Evolutionary conservation across 2,797 vertebrate species (phyloP).

Genomic region (Catharus ustulatus): DNA sequence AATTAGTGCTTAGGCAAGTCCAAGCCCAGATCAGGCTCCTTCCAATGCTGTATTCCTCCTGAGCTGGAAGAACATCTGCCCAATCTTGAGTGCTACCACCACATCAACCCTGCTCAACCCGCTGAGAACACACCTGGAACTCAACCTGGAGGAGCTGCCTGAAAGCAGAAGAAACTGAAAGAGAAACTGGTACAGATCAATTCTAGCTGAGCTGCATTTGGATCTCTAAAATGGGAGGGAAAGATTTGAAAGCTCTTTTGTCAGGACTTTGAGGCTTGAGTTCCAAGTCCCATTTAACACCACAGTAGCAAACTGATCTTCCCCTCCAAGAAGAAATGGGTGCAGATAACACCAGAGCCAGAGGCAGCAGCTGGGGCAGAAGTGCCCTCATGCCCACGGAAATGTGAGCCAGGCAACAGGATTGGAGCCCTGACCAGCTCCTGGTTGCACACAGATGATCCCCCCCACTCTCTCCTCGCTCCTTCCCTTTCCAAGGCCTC

Average conservation of each 20-base stretch:
- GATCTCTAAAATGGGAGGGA: background rate
- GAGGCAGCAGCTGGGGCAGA: background rate
- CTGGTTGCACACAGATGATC: background rate
- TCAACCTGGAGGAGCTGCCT: background rate
- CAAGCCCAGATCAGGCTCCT: background rate
- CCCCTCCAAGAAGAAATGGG: background rate
- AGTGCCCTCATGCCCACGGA: background rate
- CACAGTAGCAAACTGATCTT: background rate
- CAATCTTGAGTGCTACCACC: background rate
- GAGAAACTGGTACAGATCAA: background rate
- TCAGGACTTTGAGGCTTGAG: background rate
- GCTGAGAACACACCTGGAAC: background rate
- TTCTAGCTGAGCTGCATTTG: background rate
- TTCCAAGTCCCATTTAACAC: background rate
- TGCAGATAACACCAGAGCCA: background rate
- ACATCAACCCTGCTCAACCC: background rate
- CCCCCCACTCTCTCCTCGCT: background rate
- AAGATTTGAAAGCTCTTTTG: background rate
- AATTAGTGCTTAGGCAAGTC: conserved; percentile 43
- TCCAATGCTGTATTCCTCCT: background rate
- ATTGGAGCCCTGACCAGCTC: background rate
- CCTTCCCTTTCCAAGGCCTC: background rate
- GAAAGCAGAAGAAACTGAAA: background rate
- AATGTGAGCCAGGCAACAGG: background rate
- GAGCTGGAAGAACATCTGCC: background rate